A percentile compares a stretch with the other conserved stretches of the same genome.
Evolutionary conservation across 1,140 invertebrate genomes (phyloP).

Genomic region (Drosophila arizonae): DNA sequence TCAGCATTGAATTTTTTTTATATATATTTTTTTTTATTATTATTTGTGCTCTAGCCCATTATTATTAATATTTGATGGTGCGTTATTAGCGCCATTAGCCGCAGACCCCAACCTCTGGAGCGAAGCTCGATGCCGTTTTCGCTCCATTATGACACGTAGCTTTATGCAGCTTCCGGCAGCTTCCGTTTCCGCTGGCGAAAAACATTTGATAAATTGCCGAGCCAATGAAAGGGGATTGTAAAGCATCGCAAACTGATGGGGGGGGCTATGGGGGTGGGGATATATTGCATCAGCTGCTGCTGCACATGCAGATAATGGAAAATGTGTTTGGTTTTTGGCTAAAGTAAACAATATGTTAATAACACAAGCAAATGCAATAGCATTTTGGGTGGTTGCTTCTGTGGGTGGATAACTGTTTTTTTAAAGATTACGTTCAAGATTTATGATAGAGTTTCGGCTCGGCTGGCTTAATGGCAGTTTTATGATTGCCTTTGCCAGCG

Average conservation of each 20-base stretch:
- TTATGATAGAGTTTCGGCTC: slow-evolving; percentile 59
- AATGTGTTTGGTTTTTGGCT: slow-evolving; percentile 43
- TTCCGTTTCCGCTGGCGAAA: slow-evolving; percentile 61
- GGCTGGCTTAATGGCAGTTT: slow-evolving; percentile 70
- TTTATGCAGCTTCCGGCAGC: slow-evolving; percentile 56
- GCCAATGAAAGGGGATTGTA: slow-evolving; percentile 27
- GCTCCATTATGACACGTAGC: slow-evolving; percentile 50
- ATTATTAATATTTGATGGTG: slow-evolving; percentile 60
- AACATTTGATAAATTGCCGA: slow-evolving; percentile 72
- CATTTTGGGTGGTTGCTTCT: too few relatives aligned
- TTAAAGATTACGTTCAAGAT: slow-evolving; percentile 67
- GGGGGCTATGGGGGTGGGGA: neutral
- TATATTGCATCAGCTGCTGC: slow-evolving; percentile 15
- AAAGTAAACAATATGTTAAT: slow-evolving; percentile 77
- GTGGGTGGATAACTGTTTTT: slow-evolving; percentile 26
- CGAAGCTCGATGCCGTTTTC: neutral
- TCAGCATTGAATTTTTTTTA: slow-evolving; percentile 24
- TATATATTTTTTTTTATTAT: neutral
- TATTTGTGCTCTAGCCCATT: slow-evolving; percentile 8
- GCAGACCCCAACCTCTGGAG: neutral
- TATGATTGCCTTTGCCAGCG: slow-evolving; percentile 60
- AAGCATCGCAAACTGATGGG: neutral
- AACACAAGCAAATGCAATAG: slow-evolving; percentile 26
- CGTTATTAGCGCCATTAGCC: slow-evolving; percentile 57
- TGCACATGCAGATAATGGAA: slow-evolving; percentile 60